phyloP scores from a whole-genome alignment of 30 jellyfish, hydroid and myxozoan species.

The Mastigias papua region DNA sequence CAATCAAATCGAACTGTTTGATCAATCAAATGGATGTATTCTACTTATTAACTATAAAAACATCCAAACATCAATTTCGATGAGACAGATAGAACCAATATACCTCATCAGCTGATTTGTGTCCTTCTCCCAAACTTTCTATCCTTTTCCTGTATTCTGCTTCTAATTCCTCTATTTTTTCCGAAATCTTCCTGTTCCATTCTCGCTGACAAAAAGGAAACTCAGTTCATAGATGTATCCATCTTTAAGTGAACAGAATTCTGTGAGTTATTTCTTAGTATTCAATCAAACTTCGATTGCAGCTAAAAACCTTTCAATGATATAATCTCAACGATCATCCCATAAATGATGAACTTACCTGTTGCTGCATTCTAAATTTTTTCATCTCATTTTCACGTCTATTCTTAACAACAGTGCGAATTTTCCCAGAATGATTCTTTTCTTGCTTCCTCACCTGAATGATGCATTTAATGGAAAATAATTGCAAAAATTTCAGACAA shows the following conservation, averaged over 20 bases:
- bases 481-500: too few species aligned
- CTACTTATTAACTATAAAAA: too few species aligned
- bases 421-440: conserved; percentile 61
- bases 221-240: neutral
- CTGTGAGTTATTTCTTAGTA: too few species aligned
- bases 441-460: conserved; percentile 65
- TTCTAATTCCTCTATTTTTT: conserved; percentile 67
- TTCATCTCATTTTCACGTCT: conserved; percentile 43
- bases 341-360: conserved; percentile 3
- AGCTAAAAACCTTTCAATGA: neutral
- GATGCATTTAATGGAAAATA: too few species aligned
- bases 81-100: neutral
- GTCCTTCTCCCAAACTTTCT: conserved; percentile 83
- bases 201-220: conserved; percentile 13
- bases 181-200: conserved; percentile 48
- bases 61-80: too few species aligned
- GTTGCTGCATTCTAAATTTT: conserved; percentile 4
- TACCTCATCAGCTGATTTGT: conserved; percentile 69
- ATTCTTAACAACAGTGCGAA: conserved; percentile 54
- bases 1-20: too few species aligned
- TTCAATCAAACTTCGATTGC: neutral
- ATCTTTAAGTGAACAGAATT: too few species aligned
- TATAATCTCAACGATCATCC: too few species aligned
- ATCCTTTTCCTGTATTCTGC: conserved; percentile 59
- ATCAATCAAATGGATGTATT: too few species aligned